A percentile compares a stretch with the other conserved stretches of the same genome.
These are phyloP conservation scores for Euphonia xanthogaster DNA, from an alignment of 2,797 vertebrate genomes.

Conservation along the genomic window DNA sequence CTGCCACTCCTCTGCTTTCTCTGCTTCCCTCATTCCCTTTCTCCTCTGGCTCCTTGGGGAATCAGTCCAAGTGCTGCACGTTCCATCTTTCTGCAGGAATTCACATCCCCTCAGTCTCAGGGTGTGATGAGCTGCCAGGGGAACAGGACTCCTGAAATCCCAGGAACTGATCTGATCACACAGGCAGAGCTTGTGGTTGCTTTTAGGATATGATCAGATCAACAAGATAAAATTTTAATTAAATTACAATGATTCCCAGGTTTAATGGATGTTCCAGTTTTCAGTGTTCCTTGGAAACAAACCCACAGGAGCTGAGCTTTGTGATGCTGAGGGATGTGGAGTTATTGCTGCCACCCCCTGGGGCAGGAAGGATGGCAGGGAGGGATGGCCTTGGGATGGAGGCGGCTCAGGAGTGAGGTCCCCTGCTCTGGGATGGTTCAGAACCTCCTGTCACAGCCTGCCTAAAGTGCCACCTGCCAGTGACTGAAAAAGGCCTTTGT, in stretches of 20 bases:
- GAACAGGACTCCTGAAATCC: neutral
- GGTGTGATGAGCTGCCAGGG: neutral
- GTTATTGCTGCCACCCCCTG: neutral
- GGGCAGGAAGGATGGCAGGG: neutral
- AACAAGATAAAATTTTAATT: neutral
- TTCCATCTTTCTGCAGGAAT: neutral
- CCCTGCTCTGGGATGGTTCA: neutral
- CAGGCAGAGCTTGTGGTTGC: neutral
- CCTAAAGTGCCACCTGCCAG: neutral
- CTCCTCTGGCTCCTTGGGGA: neutral
- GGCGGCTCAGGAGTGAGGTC: neutral
- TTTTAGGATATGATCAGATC: neutral
- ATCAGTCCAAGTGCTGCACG: neutral
- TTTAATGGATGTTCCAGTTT: neutral
- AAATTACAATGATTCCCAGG: neutral
- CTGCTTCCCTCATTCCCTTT: neutral
- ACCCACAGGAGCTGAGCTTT: neutral
- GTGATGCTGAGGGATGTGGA: neutral
- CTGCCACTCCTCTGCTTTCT: neutral
- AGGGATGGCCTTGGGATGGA: neutral
- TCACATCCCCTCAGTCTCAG: neutral
- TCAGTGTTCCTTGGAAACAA: neutral
- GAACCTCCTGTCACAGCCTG: neutral
- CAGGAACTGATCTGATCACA: neutral
- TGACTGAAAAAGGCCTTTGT: accelerated